Evolutionary conservation across 2,888 invertebrate species (phyloP).

Genomic region (Carcina quercana): DNA sequence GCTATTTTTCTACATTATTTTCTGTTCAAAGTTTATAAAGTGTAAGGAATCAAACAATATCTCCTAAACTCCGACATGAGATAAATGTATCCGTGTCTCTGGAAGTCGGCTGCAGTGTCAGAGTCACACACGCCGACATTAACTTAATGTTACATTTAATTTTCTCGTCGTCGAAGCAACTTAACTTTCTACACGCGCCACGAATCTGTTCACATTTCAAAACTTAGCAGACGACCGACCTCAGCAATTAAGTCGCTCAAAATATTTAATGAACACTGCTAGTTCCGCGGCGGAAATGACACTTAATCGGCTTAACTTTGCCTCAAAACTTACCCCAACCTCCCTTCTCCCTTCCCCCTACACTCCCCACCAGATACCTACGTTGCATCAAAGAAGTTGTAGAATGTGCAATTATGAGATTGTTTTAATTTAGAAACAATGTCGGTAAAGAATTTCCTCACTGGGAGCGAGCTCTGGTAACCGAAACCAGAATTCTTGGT

Average conservation of each 20-base stretch:
- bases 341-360: conserved; percentile 23
- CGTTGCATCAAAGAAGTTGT: conserved; percentile 68
- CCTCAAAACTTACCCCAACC: conserved; percentile 58
- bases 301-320: conserved; percentile 71
- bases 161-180: conserved; percentile 21
- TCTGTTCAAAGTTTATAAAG: too few relatives aligned
- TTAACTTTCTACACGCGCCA: too few relatives aligned
- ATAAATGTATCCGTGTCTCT: too few relatives aligned
- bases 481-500: conserved; percentile 69
- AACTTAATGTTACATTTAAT: conserved; percentile 16
- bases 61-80: too few relatives aligned
- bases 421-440: conserved; percentile 74
- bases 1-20: too few relatives aligned
- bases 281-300: conserved; percentile 69
- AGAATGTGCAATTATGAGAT: conserved; percentile 74
- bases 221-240: conserved; percentile 52
- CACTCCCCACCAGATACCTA: conserved; percentile 35
- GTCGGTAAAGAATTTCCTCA: conserved; percentile 67
- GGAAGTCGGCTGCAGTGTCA: too few relatives aligned
- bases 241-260: conserved; percentile 66
- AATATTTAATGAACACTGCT: conserved; percentile 72
- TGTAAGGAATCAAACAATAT: too few relatives aligned
- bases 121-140: too few relatives aligned
- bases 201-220: conserved; percentile 43
- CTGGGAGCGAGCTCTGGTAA: conserved; percentile 56